A percentile compares a stretch with the other conserved stretches of the same genome.
Conservation (phyloP, 2,797 vertebrate species). For the Trichosurus vulpecula region DNA sequence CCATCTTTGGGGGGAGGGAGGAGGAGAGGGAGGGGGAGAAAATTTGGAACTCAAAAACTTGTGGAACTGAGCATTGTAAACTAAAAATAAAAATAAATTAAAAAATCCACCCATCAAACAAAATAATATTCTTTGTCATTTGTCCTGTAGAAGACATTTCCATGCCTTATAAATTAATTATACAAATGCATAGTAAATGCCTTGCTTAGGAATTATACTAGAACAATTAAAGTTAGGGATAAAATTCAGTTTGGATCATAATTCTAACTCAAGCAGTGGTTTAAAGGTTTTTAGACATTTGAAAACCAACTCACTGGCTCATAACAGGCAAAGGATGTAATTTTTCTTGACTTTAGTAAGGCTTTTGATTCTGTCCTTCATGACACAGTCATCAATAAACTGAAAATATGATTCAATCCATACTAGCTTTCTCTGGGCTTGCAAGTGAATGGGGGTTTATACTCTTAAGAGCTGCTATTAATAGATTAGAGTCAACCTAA, state of each 20-base stretch:
- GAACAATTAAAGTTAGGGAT: background rate
- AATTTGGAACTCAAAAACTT: too few relatives aligned
- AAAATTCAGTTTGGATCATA: background rate
- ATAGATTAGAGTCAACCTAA: background rate
- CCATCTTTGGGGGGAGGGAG: too few relatives aligned
- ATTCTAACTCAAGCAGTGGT: background rate
- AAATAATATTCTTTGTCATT: background rate
- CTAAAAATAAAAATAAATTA: too few relatives aligned
- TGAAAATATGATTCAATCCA: background rate
- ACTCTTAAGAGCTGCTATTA: background rate
- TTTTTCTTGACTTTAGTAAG: conserved; percentile 41
- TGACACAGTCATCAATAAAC: background rate
- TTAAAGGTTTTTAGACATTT: background rate
- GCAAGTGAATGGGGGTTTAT: conserved; percentile 8
- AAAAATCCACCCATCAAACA: background rate
- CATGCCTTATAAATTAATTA: background rate
- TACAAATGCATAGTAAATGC: background rate
- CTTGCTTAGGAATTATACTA: background rate
- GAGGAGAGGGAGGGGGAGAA: too few relatives aligned
- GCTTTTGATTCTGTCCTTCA: conserved; percentile 24
- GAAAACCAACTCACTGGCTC: background rate
- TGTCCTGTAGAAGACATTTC: background rate
- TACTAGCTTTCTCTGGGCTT: background rate
- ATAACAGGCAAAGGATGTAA: background rate
- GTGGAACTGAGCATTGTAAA: too few relatives aligned